Evolutionary conservation across 2,888 invertebrate genomes (phyloP), one percentile per base, ranked within the genome.

Genomic region (Sericinus montela): DNA sequence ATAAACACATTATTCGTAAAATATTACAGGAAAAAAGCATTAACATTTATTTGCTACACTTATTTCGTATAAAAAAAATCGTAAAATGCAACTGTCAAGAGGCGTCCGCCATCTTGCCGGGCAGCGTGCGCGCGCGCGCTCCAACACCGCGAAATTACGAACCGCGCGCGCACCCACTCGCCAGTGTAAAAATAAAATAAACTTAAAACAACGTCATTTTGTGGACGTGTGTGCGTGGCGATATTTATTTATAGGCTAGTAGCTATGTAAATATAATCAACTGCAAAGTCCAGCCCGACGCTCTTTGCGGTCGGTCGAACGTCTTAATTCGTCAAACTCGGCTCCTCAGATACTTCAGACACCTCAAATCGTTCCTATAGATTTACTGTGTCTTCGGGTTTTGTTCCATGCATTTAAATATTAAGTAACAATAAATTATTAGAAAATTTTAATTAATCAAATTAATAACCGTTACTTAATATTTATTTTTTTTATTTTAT

Each of bases 171-270:
- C 80, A 76, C 76, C 80, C 79, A 60, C 63, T 75, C 68, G 77
- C 77, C 72, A 70, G 86, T 80, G 83, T 85, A 87, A 87, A 88
- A 88, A 88, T 87, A 88, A 87, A 87, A 86, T 87, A 87, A 85
- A 87, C 78, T 81, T 84, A 84, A 85, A 84, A 85, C 85, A 84
- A 80, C 88, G 86, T 84, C 84, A 85, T 78, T 76, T 80, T 82
- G 75, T 79, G 79, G 79, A 80, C 80, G 81, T 86, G 86, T 87
- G 87, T 75, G 88, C 72, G 87, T 75, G 82, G 79, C 78, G 69
- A 80, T 86, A 87, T 86, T 87, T 87, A 87, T 88, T 88, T 87
- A 87, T 88, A 88, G 87, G 79, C 81, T 82, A 83, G 82, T 83
- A 84, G 85, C 86, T 84, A 86, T 85, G 86, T 88, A 81, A 84